These are phyloP conservation scores for Dasyornis broadbenti DNA, from an alignment of 2,113 vertebrate genomes.

Conservation along the genomic window DNA sequence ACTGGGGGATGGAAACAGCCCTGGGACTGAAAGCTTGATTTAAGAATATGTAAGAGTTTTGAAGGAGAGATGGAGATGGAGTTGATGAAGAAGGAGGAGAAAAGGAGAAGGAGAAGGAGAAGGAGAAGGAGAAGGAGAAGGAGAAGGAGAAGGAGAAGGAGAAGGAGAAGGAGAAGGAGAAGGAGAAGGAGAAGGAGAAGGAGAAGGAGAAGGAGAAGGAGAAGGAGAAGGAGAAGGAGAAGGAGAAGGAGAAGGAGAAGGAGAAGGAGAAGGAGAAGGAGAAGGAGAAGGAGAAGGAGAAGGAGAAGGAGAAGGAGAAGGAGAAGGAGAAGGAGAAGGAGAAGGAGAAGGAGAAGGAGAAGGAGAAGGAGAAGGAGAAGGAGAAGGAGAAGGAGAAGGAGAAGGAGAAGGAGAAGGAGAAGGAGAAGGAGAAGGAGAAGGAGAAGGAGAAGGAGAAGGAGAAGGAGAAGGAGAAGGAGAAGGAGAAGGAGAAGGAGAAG, in stretches of 20 bases:
- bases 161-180: neutral
- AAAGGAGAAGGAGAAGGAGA: no score
- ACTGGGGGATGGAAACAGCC: neutral
- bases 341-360: neutral
- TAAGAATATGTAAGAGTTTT: neutral
- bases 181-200: neutral
- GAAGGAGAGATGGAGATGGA: neutral
- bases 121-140: no score
- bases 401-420: neutral
- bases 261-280: no score
- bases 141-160: neutral
- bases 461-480: no score
- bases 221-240: no score
- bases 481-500: neutral
- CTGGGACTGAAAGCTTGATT: neutral
- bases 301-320: neutral
- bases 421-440: no score
- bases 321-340: neutral
- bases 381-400: neutral
- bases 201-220: neutral
- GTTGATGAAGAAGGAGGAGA: no score
- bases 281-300: no score
- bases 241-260: no score
- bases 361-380: neutral
- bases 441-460: no score